Percentiles rank a stretch among this genome's conserved stretches.
These are phyloP conservation scores for Eupsilia transversa DNA, from an alignment of 2,888 invertebrate genomes.

Conservation along the genomic window DNA sequence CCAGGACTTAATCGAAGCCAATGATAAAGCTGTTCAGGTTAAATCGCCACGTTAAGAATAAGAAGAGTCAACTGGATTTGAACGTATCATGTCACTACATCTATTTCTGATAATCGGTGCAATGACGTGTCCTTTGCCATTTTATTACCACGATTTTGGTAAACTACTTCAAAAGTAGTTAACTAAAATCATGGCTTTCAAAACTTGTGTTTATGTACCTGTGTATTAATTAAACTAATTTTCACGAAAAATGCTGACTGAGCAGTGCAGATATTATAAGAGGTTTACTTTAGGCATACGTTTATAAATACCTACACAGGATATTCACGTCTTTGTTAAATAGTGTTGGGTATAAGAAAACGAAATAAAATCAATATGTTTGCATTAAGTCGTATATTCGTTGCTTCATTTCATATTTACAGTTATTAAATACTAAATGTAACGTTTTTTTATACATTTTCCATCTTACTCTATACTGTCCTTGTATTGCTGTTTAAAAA, in stretches of 20 bases:
- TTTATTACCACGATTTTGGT: neutral
- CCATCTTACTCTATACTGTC: conserved; percentile 82
- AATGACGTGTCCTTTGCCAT: too few relatives aligned
- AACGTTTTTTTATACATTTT: conserved; percentile 81
- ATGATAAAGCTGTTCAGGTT: too few relatives aligned
- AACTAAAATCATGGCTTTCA: too few relatives aligned
- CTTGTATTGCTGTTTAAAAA: conserved; percentile 78
- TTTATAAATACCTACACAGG: neutral
- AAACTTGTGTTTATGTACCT: too few relatives aligned
- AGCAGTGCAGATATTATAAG: neutral
- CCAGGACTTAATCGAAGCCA: too few relatives aligned
- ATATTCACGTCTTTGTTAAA: too few relatives aligned
- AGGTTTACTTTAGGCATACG: neutral
- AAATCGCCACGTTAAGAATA: too few relatives aligned
- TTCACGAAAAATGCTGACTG: too few relatives aligned
- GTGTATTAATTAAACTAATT: too few relatives aligned
- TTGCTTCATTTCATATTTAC: conserved; percentile 85
- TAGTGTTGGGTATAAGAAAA: neutral
- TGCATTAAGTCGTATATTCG: conserved; percentile 83
- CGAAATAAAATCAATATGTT: conserved; percentile 23
- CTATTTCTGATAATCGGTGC: too few relatives aligned
- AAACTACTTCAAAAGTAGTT: neutral
- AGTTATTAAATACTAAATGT: conserved; percentile 80
- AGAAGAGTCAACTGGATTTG: too few relatives aligned
- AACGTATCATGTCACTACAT: too few relatives aligned